phyloP scores from a whole-genome alignment of 2,797 vertebrate species.

The Parauchenoglanis punctatus region DNA sequence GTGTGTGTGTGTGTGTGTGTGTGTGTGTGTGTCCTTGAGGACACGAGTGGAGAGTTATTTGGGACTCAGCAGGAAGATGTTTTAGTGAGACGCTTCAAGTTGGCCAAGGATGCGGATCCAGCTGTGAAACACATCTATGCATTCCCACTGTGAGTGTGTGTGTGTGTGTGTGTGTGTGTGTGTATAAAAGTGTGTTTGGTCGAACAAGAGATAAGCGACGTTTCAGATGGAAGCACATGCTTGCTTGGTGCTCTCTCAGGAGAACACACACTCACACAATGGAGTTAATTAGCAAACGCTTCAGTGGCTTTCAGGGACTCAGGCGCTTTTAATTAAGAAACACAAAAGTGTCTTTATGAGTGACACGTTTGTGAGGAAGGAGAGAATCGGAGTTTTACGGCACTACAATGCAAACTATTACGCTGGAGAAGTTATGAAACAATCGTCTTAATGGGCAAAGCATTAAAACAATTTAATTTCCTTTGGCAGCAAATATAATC shows the following conservation, averaged over 20 bases:
- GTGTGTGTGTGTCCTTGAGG: slow-evolving; percentile 2
- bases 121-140: slow-evolving; percentile 69
- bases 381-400: slow-evolving; percentile 60
- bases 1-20: slow-evolving; percentile 16
- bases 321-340: slow-evolving; percentile 77
- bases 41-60: slow-evolving; percentile 26
- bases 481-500: not conserved
- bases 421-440: not conserved
- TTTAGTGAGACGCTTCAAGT: slow-evolving; percentile 40
- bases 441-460: not conserved
- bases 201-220: slow-evolving; percentile 64
- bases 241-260: slow-evolving; percentile 51
- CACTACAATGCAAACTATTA: not conserved
- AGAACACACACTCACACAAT: slow-evolving; percentile 71
- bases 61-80: slow-evolving; percentile 21
- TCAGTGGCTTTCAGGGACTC: slow-evolving; percentile 77
- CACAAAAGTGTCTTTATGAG: slow-evolving; percentile 69
- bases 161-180: slow-evolving; percentile 33
- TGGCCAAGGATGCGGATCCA: slow-evolving; percentile 66
- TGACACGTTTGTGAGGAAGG: slow-evolving; percentile 61
- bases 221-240: slow-evolving; percentile 62
- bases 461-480: not conserved
- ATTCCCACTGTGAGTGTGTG: slow-evolving; percentile 38
- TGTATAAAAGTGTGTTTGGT: slow-evolving; percentile 30
- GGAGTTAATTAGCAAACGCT: slow-evolving; percentile 77